Conservation (phyloP, 30 jellyfish, hydroid and myxozoan species). For the Phacellophora camtschatica region DNA sequence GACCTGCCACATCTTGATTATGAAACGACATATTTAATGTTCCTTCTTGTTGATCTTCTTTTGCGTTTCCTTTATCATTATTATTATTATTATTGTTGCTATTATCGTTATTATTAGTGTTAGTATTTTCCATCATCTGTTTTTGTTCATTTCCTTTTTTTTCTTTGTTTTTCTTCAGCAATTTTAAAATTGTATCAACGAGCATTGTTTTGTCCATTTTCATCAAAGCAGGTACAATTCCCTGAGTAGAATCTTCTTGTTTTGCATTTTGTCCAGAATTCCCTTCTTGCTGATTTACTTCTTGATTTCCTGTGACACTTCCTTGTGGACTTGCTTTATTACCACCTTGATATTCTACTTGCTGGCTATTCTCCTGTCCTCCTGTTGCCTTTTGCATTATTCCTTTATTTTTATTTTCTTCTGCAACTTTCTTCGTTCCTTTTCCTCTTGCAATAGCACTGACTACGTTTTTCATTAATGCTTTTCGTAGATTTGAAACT, state of each 20-base stretch:
- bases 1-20: not conserved
- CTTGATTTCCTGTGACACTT: not conserved
- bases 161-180: slow-evolving; percentile 65
- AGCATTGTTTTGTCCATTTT: slow-evolving; percentile 75
- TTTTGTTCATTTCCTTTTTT: not conserved
- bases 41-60: slow-evolving; percentile 23
- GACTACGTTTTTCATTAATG: slow-evolving; percentile 58
- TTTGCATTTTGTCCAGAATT: not conserved
- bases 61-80: slow-evolving; percentile 4
- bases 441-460: slow-evolving; percentile 57
- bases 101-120: too few species aligned
- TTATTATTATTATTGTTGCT: too few species aligned
- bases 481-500: slow-evolving; percentile 47
- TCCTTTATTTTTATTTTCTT: not conserved
- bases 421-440: not conserved
- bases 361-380: slow-evolving; percentile 1
- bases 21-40: slow-evolving; percentile 37
- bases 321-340: not conserved
- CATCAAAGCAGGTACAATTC: slow-evolving; percentile 65
- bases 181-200: slow-evolving; percentile 64
- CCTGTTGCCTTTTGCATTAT: not conserved
- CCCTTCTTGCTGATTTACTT: slow-evolving; percentile 7
- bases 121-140: slow-evolving; percentile 41
- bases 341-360: not conserved
- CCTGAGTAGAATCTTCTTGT: slow-evolving; percentile 2